Evolutionary conservation across 2,888 invertebrate species (phyloP).

Genomic region (Noctua comes): DNA sequence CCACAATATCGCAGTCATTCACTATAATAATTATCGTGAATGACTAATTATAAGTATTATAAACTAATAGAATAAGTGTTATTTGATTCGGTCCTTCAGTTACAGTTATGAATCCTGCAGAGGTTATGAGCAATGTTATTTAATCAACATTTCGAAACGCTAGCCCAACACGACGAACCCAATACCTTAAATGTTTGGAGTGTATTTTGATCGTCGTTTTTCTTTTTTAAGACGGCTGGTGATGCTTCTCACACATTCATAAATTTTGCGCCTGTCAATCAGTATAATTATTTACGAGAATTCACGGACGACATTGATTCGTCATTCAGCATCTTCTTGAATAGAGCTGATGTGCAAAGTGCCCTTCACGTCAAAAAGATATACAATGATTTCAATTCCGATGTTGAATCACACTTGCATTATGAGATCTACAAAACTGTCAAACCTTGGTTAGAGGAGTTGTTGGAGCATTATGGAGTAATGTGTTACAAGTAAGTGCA

Average conservation of each 20-base stretch:
- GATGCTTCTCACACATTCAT: accelerated
- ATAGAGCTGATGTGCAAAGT: slow-evolving; percentile 46
- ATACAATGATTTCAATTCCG: accelerated
- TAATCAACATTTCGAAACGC: neutral
- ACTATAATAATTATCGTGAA: no score
- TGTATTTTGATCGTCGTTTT: neutral
- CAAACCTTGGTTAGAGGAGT: slow-evolving; percentile 62
- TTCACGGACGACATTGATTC: accelerated
- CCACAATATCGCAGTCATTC: no score
- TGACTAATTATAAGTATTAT: no score
- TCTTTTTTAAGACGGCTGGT: neutral
- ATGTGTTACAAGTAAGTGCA: slow-evolving; percentile 50
- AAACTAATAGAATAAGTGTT: neutral
- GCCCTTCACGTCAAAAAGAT: slow-evolving; percentile 51
- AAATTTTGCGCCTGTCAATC: accelerated
- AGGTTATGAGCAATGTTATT: neutral
- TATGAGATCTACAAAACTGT: neutral
- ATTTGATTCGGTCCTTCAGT: neutral
- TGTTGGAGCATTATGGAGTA: slow-evolving; percentile 61
- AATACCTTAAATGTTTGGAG: neutral
- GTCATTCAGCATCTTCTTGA: slow-evolving; percentile 17
- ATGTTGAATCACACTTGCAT: neutral
- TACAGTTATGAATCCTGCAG: neutral
- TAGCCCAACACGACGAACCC: neutral
- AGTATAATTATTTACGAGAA: slow-evolving; percentile 27